Conservation (phyloP, 1,140 invertebrate genomes). For the Rhopalosiphum padi region DNA sequence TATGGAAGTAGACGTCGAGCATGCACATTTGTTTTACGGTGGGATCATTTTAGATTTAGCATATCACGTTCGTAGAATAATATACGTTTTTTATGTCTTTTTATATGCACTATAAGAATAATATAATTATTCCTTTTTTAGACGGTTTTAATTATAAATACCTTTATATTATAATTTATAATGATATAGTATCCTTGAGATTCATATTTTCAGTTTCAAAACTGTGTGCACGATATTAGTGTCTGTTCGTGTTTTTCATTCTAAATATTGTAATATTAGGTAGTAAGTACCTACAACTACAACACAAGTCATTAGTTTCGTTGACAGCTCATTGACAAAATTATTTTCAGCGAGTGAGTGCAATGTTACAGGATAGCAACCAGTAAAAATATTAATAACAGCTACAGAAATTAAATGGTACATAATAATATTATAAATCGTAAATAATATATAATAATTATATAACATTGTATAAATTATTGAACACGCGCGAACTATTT, state of each 20-base stretch:
- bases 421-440: background rate
- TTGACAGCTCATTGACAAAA: constrained; percentile 11
- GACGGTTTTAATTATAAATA: background rate
- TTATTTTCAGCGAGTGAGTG: background rate
- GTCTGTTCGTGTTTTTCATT: background rate
- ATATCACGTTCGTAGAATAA: background rate
- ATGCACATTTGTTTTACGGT: background rate
- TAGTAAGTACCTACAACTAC: background rate
- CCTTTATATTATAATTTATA: background rate
- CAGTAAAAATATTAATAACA: background rate
- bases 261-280: background rate
- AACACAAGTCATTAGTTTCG: background rate
- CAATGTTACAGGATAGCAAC: background rate
- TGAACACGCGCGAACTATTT: no score
- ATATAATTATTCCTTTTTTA: constrained; percentile 6
- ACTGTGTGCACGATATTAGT: background rate
- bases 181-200: background rate
- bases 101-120: constrained; percentile 1
- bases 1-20: background rate
- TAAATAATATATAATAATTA: background rate
- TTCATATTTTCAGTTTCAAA: background rate
- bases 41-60: background rate
- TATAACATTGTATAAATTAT: background rate
- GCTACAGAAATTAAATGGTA: no score
- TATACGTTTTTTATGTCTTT: background rate